Base-by-base conservation (phyloP, 2,888 invertebrate genomes). In the Timandra comae region DNA sequence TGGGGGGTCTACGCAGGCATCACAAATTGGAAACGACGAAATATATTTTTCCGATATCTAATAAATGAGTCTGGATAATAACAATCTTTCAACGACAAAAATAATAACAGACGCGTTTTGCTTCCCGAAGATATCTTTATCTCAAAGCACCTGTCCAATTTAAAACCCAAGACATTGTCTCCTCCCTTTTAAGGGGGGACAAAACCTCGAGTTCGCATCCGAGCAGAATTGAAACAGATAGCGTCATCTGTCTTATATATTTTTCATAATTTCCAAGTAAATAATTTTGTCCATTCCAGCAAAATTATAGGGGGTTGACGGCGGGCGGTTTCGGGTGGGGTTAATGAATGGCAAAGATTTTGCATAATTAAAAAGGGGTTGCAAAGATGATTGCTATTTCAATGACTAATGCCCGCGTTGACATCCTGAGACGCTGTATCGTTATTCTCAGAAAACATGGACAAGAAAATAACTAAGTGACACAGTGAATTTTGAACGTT, bases 281-380 rank as follows among this genome's bases (percentile, higher is more conserved):
- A 79, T 71, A 76, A 74, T 71, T 68, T 68, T 60, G 67, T 67
- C 61, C 68, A 54, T 62, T 71, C 54, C 54, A 52, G 56, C 46
- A 43, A 61, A 52, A 63, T 59, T 65, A 63, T 57, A 46, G 44
- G 24, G 33, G 26, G 39, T 23, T 25, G 33, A n/a, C n/a, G 36
- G 32, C 36, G 42, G 33, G 21, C 33, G 30, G 35, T 16, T n/a
- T 16, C 33, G n/a, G n/a, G 42, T 44, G 44, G 44, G 47, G 53
- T 44, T 64, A 73, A 77, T 71, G 65, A 75, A 76, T 73, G 72
- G 65, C 64, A 70, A 72, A 74, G 75, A 82, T 82, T 81, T 80
- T 75, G 70, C 75, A 80, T 80, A 81, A 82, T 81, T 82, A 82
- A 80, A 81, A 80, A 73, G 74, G 76, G 74, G 68, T 68, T 65